Conservation (phyloP, 2,888 invertebrate genomes). For the Tetranychus truncatus region DNA sequence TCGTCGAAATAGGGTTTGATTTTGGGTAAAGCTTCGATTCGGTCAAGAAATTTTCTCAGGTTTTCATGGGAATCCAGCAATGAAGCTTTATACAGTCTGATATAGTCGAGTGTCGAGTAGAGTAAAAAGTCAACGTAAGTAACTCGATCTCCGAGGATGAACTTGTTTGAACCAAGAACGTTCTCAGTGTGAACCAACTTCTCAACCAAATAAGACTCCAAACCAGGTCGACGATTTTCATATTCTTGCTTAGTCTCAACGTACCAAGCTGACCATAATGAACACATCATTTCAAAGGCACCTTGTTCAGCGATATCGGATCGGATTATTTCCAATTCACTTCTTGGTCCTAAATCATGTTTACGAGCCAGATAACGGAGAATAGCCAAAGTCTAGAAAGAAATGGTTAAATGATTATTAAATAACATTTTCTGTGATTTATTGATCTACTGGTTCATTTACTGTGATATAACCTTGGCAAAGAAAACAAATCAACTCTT, state of each 20-base stretch:
- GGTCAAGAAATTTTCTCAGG: background rate
- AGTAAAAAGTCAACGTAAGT: slow-evolving; percentile 13
- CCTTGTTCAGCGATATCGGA: slow-evolving; percentile 34
- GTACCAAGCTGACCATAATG: slow-evolving; percentile 33
- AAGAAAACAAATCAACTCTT: too few species aligned
- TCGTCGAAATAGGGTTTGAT: background rate
- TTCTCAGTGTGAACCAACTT: background rate
- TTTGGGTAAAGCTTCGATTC: slow-evolving; percentile 5
- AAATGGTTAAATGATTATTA: too few species aligned
- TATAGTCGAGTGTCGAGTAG: background rate
- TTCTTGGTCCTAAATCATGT: slow-evolving; percentile 33
- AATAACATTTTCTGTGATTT: too few species aligned
- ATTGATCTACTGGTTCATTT: too few species aligned
- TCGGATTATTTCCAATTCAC: slow-evolving; percentile 31
- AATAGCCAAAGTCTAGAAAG: slow-evolving; percentile 31
- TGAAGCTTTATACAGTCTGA: background rate
- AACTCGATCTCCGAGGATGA: background rate
- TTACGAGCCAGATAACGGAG: slow-evolving; percentile 34
- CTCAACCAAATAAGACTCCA: background rate
- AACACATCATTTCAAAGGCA: slow-evolving; percentile 33
- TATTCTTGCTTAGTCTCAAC: slow-evolving; percentile 21
- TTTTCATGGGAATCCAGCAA: background rate
- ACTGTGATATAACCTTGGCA: too few species aligned
- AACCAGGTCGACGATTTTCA: slow-evolving; percentile 28
- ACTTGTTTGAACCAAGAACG: slow-evolving; percentile 7